These are phyloP conservation scores for Sisor rabdophorus DNA, from an alignment of 2,113 vertebrate genomes.

Conservation along the genomic window DNA sequence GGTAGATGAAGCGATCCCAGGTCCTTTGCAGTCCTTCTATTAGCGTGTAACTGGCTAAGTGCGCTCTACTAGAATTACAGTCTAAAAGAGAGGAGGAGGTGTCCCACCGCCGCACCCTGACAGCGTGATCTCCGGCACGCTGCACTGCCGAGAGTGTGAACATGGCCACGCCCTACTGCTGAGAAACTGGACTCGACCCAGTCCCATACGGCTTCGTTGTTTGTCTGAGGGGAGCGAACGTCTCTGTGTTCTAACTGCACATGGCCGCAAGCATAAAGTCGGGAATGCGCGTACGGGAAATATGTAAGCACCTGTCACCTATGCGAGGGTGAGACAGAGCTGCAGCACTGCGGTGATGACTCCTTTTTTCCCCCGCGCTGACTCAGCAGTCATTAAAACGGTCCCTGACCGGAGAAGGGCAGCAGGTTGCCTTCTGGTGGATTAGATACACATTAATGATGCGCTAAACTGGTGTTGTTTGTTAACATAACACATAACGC, in stretches of 20 bases:
- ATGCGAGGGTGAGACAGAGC: not conserved
- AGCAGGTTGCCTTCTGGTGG: not conserved
- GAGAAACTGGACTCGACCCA: not conserved
- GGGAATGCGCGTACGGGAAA: not conserved
- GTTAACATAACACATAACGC: too few species aligned
- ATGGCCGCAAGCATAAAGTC: not conserved
- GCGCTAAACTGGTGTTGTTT: too few species aligned
- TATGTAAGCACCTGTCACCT: not conserved
- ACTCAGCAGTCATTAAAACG: slow-evolving; percentile 30
- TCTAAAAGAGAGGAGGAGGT: not conserved
- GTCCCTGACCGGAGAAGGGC: not conserved
- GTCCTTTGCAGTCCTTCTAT: not conserved
- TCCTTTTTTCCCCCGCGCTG: not conserved
- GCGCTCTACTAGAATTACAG: not conserved
- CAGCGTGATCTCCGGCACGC: slow-evolving; percentile 9
- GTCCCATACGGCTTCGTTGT: not conserved
- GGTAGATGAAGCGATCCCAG: not conserved
- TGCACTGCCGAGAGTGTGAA: not conserved
- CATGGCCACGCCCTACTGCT: slow-evolving; percentile 27
- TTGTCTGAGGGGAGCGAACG: not conserved
- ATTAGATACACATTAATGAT: not conserved
- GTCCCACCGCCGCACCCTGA: slow-evolving; percentile 27
- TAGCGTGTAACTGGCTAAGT: not conserved
- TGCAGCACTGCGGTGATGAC: slow-evolving; percentile 17
- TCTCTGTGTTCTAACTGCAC: not conserved